A percentile compares a stretch with the other conserved stretches of the same genome.
Conservation (phyloP, 1,140 invertebrate species). For the Ostrea denselamellosa region DNA sequence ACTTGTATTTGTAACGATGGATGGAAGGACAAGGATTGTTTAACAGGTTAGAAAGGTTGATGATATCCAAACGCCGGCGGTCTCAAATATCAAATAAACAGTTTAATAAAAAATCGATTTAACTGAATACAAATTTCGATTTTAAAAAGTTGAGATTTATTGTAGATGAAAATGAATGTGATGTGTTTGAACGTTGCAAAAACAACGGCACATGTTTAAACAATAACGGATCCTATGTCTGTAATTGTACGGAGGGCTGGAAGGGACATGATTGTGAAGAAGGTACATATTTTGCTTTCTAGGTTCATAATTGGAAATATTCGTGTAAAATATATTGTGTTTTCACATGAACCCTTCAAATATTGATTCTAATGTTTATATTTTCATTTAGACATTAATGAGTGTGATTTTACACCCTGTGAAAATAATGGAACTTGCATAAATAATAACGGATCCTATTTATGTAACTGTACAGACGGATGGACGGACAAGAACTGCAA, state of each 20-base stretch:
- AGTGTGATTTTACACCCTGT: constrained; percentile 50
- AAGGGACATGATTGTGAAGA: constrained; percentile 77
- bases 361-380: no score
- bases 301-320: no score
- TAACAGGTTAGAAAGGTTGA: no score
- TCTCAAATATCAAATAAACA: no score
- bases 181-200: constrained; percentile 13
- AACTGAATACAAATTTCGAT: no score
- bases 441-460: constrained; percentile 9
- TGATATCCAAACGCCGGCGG: no score
- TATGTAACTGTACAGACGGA: constrained; percentile 28
- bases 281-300: constrained; percentile 40
- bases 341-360: no score
- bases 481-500: constrained; percentile 39
- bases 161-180: constrained; percentile 68
- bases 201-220: constrained; percentile 42
- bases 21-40: no score
- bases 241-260: constrained; percentile 41
- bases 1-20: neutral
- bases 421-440: constrained; percentile 41
- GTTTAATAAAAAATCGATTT: no score
- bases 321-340: no score
- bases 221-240: constrained; percentile 40
- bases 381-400: constrained; percentile 52
- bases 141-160: no score